A percentile compares a stretch with the other conserved stretches of the same genome.
Evolutionary conservation across 2,113 vertebrate genomes (phyloP).

Genomic region (Scytalopus superciliaris): DNA sequence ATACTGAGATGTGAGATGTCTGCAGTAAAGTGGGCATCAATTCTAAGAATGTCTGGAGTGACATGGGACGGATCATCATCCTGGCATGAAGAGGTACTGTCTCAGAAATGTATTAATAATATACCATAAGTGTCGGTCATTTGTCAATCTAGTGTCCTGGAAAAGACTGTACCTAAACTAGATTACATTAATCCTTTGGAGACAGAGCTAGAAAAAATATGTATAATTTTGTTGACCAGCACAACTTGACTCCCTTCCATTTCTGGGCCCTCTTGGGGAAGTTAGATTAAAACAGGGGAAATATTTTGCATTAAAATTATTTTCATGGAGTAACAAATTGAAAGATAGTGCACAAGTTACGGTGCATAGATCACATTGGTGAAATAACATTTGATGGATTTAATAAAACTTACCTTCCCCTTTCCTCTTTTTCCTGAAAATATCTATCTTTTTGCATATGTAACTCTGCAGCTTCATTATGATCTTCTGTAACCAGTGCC

Average conservation of each 20-base stretch:
- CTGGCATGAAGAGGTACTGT: not conserved
- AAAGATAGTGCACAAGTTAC: not conserved
- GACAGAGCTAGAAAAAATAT: not conserved
- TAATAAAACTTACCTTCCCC: not conserved
- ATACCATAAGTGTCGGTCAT: rapidly evolving
- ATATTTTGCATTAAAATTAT: conserved; percentile 55
- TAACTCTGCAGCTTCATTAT: not conserved
- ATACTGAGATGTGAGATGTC: not conserved
- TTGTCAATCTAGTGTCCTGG: not conserved
- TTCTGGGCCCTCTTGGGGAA: conserved; percentile 23
- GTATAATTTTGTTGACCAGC: not conserved
- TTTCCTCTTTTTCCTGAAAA: not conserved
- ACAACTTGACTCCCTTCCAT: not conserved
- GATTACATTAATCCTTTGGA: not conserved
- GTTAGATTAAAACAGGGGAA: conserved; percentile 22
- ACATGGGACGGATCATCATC: not conserved
- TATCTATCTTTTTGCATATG: not conserved
- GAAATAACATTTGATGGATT: not conserved
- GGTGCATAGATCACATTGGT: not conserved
- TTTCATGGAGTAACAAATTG: conserved; percentile 5
- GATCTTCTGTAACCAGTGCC: not conserved
- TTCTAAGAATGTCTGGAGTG: not conserved
- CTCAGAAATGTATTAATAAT: not conserved
- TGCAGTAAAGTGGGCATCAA: not conserved
- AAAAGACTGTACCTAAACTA: not conserved